phyloP scores from a whole-genome alignment of 2,113 vertebrate species.

The Urocynchramus pylzowi region DNA sequence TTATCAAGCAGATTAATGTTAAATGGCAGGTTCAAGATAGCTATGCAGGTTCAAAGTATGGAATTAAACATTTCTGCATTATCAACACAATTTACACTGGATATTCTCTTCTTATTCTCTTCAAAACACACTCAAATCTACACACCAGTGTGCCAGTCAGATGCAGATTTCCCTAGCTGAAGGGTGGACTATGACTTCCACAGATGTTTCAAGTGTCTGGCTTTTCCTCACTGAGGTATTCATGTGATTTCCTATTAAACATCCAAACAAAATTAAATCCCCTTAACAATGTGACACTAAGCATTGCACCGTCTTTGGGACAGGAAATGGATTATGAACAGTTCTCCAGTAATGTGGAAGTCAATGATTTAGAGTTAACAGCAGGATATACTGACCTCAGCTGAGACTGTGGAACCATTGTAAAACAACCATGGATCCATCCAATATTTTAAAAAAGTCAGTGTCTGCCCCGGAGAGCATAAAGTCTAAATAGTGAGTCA shows the following conservation, averaged over 20 bases:
- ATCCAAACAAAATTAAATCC: background rate
- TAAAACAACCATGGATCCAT: background rate
- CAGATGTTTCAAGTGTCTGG: background rate
- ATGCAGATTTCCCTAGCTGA: background rate
- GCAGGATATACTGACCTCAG: background rate
- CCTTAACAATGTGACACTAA: background rate
- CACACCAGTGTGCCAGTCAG: background rate
- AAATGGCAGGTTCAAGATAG: background rate
- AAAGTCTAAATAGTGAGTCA: background rate
- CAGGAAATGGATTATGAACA: slow-evolving; percentile 27
- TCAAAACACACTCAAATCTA: background rate
- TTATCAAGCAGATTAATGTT: background rate
- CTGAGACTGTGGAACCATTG: slow-evolving; percentile 26
- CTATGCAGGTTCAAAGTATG: background rate
- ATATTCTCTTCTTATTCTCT: background rate
- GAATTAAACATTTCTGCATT: background rate
- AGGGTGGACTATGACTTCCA: background rate
- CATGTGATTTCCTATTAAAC: background rate
- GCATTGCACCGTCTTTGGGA: background rate
- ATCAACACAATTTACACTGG: background rate
- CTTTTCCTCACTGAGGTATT: background rate
- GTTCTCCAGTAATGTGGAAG: background rate
- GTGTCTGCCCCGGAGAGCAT: background rate
- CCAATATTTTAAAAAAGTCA: background rate
- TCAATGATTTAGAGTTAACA: background rate